Evolutionary conservation across 2,113 vertebrate species (phyloP), one percentile per base, ranked within the genome.

Genomic region (Gavialis gangeticus): DNA sequence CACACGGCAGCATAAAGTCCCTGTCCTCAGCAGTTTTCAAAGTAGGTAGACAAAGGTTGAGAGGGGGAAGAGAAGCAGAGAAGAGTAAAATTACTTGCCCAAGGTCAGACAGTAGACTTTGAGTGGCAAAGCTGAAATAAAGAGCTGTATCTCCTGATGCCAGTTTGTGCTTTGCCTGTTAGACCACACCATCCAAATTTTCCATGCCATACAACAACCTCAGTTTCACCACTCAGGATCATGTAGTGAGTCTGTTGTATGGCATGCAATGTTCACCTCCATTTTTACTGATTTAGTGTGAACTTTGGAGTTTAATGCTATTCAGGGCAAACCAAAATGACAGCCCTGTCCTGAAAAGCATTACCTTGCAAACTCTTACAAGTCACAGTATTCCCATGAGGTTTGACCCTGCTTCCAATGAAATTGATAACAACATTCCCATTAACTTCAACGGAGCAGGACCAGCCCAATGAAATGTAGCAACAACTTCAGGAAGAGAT

Each of bases 391-490:
- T 94, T 93, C 37, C 17, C 55, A 84, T 79, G 19, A 7, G 37
- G 12, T 79, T 92, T 89, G 55, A 79, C 90, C 83, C 84, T 79
- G 5, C 67, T 93, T 81, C 62, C 27, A 82, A 30, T 88, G 67
- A 94, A 93, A 75, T 80, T 28, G 79, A 24, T 87, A 34, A 57
- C 91, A 87, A 92, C 90, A 89, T 87, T 91, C 77, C 64, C 76
- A 87, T 79, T n/a, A 67, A 63, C 9, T 92, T 79, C 73, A 85
- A 28, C 46, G 75, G 56, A 91, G 75, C 3, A 86, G 34, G 17
- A 94, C 73, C 54, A 89, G 89, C 64, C 71, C 11, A 4, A 75
- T 18, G 63, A 79, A 67, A 84, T 83, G 62, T 63, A 85, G 30
- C 17, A 46, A 0, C 73, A 84, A 79, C 22, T 94, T 93, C 63